Conservation (phyloP, 37 sponge, comb jelly and placozoan species). For the Geodia barretti region DNA sequence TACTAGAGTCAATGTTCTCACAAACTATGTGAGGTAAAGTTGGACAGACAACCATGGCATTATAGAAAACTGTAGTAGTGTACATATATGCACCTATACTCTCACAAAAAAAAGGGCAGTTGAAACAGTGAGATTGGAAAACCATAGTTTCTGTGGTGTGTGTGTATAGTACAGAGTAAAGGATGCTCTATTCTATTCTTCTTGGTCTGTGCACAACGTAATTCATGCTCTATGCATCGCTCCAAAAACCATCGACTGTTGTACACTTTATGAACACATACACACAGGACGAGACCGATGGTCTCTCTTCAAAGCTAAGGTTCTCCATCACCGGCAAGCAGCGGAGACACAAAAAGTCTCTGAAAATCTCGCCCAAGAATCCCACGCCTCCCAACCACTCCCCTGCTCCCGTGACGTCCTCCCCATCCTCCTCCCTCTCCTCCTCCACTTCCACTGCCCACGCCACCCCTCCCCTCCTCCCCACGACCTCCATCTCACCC, state of each 20-base stretch:
- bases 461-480: not conserved
- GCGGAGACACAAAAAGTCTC: not conserved
- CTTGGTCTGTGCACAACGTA: no score
- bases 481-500: not conserved
- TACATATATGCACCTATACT: no score
- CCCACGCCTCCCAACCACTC: not conserved
- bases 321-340: not conserved
- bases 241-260: no score
- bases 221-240: no score
- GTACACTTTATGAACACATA: no score
- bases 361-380: slow-evolving; percentile 8
- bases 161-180: not conserved
- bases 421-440: not conserved
- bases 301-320: slow-evolving; percentile 13
- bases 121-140: no score
- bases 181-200: not conserved
- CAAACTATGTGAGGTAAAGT: no score
- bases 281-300: slow-evolving; percentile 51
- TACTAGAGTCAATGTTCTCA: no score
- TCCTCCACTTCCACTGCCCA: not conserved
- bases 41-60: no score
- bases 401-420: not conserved
- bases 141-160: not conserved
- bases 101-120: no score
- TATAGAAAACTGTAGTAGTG: no score